Percentiles rank a stretch among this genome's conserved stretches.
phyloP scores from a whole-genome alignment of 2,113 vertebrate genomes.

The Dromaius novaehollandiae region DNA sequence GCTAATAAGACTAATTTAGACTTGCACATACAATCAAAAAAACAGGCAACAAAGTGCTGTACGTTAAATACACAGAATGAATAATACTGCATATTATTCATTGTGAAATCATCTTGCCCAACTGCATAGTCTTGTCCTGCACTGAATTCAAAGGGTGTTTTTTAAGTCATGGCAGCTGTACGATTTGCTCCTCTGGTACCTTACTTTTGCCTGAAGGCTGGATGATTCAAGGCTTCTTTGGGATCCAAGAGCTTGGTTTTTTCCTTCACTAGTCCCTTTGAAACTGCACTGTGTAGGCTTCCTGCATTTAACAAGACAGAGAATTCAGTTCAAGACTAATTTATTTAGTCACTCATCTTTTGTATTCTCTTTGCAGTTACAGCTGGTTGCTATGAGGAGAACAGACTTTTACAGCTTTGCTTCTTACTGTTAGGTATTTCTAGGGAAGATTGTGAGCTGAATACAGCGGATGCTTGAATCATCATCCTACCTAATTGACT shows the following conservation, averaged over 20 bases:
- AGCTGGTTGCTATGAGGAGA: slow-evolving; percentile 1
- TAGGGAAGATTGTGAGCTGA: neutral
- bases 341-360: slow-evolving; percentile 42
- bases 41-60: neutral
- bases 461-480: neutral
- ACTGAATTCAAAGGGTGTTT: neutral
- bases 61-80: neutral
- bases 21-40: neutral
- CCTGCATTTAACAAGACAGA: slow-evolving; percentile 42
- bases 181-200: neutral
- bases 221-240: neutral
- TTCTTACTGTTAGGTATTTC: slow-evolving; percentile 24
- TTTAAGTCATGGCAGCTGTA: neutral
- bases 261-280: slow-evolving; percentile 49
- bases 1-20: neutral
- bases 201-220: neutral
- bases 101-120: neutral
- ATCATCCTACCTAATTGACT: neutral
- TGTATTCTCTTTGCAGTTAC: slow-evolving; percentile 51
- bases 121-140: neutral
- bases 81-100: neutral
- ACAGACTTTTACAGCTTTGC: neutral
- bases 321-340: slow-evolving; percentile 40
- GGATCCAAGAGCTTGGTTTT: slow-evolving; percentile 15
- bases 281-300: slow-evolving; percentile 41